A percentile compares a stretch with the other conserved stretches of the same genome.
Evolutionary conservation across 2,113 vertebrate genomes (phyloP).

Genomic region (Sinocyclocheilus anshuiensis): DNA sequence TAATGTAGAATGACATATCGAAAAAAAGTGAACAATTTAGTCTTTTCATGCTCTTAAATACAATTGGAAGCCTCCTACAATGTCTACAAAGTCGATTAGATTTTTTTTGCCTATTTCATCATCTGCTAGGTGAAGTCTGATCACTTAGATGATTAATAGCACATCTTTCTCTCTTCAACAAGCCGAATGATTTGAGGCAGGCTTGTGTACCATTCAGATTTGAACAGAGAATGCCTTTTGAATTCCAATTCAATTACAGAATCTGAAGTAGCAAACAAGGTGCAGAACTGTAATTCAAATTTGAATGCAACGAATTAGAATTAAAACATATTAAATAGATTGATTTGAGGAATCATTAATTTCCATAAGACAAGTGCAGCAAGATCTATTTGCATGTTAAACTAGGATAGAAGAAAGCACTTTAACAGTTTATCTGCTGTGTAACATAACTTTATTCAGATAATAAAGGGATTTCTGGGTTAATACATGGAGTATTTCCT

Average conservation of each 20-base stretch:
- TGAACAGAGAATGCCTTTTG: background rate
- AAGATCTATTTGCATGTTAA: background rate
- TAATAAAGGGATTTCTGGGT: background rate
- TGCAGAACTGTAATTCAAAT: background rate
- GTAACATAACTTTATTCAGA: background rate
- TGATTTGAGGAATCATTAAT: background rate
- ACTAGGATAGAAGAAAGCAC: background rate
- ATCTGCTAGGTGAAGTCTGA: too few species aligned
- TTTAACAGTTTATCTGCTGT: background rate
- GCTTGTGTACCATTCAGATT: background rate
- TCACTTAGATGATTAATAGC: too few species aligned
- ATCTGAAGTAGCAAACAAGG: background rate
- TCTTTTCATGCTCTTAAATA: background rate
- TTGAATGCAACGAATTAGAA: background rate
- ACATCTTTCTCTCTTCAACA: background rate
- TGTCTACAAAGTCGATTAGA: background rate
- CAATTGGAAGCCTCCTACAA: background rate
- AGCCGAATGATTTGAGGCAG: background rate
- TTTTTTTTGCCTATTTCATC: background rate
- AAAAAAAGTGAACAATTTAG: background rate
- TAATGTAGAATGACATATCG: background rate
- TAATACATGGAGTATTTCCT: background rate
- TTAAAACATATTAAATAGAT: background rate
- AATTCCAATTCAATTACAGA: background rate
- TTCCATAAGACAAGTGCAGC: background rate